phyloP scores from a whole-genome alignment of 2,113 vertebrate species.

The Corvus moneduloides region DNA sequence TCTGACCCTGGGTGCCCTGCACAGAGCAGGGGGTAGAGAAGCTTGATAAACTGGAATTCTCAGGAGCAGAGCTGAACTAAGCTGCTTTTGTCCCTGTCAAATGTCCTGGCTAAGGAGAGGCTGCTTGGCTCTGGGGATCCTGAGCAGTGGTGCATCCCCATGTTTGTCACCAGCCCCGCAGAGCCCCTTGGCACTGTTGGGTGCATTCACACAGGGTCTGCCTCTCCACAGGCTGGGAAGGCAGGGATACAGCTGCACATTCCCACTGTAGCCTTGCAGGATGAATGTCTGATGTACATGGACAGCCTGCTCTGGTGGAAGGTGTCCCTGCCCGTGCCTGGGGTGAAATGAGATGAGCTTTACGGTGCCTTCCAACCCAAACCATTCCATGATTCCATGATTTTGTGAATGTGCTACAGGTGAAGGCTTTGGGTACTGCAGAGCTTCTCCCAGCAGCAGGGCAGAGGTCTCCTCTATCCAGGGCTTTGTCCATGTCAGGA shows the following conservation, averaged over 20 bases:
- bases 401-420: neutral
- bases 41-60: too few species aligned
- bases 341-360: neutral
- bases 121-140: neutral
- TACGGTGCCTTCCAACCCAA: neutral
- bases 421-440: neutral
- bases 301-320: neutral
- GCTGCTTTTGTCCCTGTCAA: neutral
- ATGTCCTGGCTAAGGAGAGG: neutral
- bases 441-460: neutral
- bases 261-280: neutral
- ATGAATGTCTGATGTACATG: neutral
- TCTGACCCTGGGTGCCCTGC: neutral
- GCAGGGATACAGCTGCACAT: neutral
- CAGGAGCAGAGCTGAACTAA: neutral
- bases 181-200: neutral
- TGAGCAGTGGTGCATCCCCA: neutral
- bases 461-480: neutral
- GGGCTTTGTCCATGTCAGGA: neutral
- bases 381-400: neutral
- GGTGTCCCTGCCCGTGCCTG: neutral
- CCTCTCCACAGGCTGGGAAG: neutral
- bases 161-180: accelerated
- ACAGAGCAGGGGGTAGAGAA: neutral
- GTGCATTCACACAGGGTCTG: neutral